These are phyloP conservation scores for Aricia agestis DNA, from an alignment of 1,140 invertebrate genomes.

Conservation along the genomic window DNA sequence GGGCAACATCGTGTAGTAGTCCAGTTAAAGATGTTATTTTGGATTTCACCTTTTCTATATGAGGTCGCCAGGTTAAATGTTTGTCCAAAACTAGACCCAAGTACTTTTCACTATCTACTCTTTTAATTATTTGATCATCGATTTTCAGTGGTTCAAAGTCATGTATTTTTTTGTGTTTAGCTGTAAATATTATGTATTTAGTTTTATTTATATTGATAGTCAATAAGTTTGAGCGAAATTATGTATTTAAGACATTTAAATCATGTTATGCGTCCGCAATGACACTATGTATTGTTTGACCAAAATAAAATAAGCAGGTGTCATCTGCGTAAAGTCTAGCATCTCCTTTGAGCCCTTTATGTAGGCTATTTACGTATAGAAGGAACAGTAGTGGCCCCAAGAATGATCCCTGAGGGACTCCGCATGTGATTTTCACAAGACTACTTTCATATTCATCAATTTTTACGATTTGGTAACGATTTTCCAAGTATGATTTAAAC, in stretches of 20 bases:
- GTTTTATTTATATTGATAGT: slow-evolving; percentile 39
- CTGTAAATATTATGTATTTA: slow-evolving; percentile 32
- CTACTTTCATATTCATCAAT: slow-evolving; percentile 23
- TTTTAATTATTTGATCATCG: slow-evolving; percentile 24
- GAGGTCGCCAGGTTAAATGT: slow-evolving; percentile 31
- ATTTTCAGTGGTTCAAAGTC: slow-evolving; percentile 24
- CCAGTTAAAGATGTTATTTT: slow-evolving; percentile 28
- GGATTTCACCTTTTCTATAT: slow-evolving; percentile 29
- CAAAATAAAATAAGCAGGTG: slow-evolving; percentile 34
- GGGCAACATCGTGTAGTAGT: background rate
- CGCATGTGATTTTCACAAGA: slow-evolving; percentile 16
- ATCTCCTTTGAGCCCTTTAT: slow-evolving; percentile 29
- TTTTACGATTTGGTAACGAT: slow-evolving; percentile 35
- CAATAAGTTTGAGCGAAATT: slow-evolving; percentile 34
- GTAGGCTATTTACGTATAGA: slow-evolving; percentile 33
- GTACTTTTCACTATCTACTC: slow-evolving; percentile 32
- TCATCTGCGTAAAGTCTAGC: slow-evolving; percentile 38
- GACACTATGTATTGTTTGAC: slow-evolving; percentile 21
- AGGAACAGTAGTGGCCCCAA: slow-evolving; percentile 32
- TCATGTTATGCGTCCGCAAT: slow-evolving; percentile 32
- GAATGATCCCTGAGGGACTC: slow-evolving; percentile 31
- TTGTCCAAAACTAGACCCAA: slow-evolving; percentile 35
- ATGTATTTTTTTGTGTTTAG: slow-evolving; percentile 38
- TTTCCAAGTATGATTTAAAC: slow-evolving; percentile 30
- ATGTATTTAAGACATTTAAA: slow-evolving; percentile 28